Conservation (phyloP, 2,888 invertebrate genomes). For the Drosophila nigricruria region DNA sequence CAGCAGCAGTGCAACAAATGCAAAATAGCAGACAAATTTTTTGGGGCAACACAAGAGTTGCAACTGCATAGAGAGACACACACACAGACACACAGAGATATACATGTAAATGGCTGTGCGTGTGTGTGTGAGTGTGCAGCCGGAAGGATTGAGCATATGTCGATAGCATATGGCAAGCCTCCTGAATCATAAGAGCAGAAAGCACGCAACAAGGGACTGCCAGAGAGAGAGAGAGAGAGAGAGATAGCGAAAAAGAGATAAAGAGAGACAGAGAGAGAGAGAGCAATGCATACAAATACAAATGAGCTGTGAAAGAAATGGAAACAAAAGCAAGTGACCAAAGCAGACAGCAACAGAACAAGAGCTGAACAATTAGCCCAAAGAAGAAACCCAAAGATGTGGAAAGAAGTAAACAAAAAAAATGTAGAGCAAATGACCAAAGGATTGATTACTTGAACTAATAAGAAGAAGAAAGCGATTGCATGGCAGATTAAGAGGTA, state of each 20-base stretch:
- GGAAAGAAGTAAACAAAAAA: neutral
- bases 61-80: constrained; percentile 37
- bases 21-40: constrained; percentile 66
- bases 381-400: neutral
- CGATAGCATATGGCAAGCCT: constrained; percentile 39
- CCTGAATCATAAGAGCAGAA: constrained; percentile 15
- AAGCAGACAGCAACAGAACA: neutral
- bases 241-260: neutral
- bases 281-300: constrained; percentile 12
- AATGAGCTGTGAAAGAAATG: constrained; percentile 39
- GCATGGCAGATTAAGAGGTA: neutral
- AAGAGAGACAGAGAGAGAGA: neutral
- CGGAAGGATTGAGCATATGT: constrained; percentile 51
- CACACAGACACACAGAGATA: constrained; percentile 13
- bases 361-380: constrained; percentile 1
- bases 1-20: constrained; percentile 56
- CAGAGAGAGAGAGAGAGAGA: neutral
- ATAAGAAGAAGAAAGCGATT: constrained; percentile 3
- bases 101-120: constrained; percentile 24
- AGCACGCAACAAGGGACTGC: neutral
- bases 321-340: neutral
- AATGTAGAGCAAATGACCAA: neutral
- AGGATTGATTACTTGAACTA: constrained; percentile 11
- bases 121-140: constrained; percentile 28
- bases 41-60: constrained; percentile 36